Evolutionary conservation across 2,888 invertebrate genomes (phyloP).

Genomic region (Drosophila kambysellisi): DNA sequence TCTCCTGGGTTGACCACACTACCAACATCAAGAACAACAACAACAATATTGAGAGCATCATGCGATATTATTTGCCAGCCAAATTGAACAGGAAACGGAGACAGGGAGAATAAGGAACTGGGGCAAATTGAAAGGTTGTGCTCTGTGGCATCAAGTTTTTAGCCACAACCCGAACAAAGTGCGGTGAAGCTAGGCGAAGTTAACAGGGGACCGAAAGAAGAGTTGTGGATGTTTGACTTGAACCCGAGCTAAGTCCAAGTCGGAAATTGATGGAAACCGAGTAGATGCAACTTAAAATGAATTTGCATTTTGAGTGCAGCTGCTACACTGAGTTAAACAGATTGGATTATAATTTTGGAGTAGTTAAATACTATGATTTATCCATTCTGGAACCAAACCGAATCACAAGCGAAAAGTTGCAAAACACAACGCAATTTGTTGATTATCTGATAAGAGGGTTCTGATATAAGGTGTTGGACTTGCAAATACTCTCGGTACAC

Average conservation of each 20-base stretch:
- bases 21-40: background rate
- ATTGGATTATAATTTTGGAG: background rate
- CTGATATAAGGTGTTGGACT: background rate
- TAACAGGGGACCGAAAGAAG: conserved; percentile 26
- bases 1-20: conserved; percentile 4
- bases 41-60: conserved; percentile 7
- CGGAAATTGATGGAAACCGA: conserved; percentile 9
- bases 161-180: conserved; percentile 27
- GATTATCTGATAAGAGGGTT: background rate
- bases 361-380: background rate
- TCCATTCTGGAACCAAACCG: background rate
- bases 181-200: conserved; percentile 17
- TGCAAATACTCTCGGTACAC: background rate
- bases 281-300: background rate
- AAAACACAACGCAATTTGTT: background rate
- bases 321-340: background rate
- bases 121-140: conserved; percentile 31
- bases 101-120: background rate
- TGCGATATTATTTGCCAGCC: conserved; percentile 28
- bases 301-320: conserved; percentile 8
- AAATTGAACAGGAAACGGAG: background rate
- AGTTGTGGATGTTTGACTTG: background rate
- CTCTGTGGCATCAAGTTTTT: conserved; percentile 25
- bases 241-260: background rate
- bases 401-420: background rate